Base-by-base conservation (phyloP, 2,888 invertebrate genomes). In the Thalpophila matura region DNA sequence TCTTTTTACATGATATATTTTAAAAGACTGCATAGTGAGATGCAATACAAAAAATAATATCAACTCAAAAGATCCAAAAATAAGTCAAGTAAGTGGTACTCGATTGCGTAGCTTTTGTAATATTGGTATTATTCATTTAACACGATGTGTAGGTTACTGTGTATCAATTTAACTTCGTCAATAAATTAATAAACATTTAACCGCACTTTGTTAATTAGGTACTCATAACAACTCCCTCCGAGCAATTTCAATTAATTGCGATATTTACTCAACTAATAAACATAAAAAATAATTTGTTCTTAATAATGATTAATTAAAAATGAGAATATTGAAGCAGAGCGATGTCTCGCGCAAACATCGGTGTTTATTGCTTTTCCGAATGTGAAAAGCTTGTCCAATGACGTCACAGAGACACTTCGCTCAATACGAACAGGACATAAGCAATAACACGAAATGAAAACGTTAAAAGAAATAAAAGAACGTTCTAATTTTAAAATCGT, bases 401-500 rank as follows among this genome's bases (percentile, higher is more conserved):
- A 77, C 69, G 70, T 81, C 70, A 79, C 63, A 64, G 46, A 66
- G 60, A 54, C 54, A 68, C 64, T 74, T 54, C 68, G 55, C 55
- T 84, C 80, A 82, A 79, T 85, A 84, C 54, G 79, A 80, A 82
- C 83, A 81, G 84, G 79, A 80, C 78, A 80, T 74, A 80, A 75
- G 77, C 75, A 81, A 80, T 77, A 79, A 81, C 80, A 79, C 65
- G 67, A 70, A 68, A 76, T 77, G 74, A 75, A 79, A 81, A 78
- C 59, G 80, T 70, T 74, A 81, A 81, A 83, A 85, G 77, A 85
- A 87, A 85, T 81, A 85, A 86, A 88, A 85, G 79, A 87, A 80
- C 66, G 83, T 87, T 91, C 91, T 89, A 91, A 89, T 86, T 89
- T 91, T 90, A 89, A 91, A 90, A 88, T 86, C 86, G 85, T 86